Evolutionary conservation across 2,113 vertebrate genomes (phyloP).

Genomic region (Myiagra hebetior): DNA sequence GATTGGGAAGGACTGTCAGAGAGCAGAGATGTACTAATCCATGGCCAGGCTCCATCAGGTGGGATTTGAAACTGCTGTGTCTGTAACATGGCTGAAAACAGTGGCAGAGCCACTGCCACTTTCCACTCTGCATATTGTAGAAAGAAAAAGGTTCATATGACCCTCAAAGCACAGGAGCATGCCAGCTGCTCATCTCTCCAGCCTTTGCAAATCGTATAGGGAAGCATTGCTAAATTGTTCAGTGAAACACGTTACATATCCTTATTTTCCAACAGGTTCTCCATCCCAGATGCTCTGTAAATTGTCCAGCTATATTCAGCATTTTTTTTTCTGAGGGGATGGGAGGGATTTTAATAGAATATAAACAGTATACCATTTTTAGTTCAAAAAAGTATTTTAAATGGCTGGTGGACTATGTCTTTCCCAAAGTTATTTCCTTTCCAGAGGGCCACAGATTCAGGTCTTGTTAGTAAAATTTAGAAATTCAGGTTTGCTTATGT

Average conservation of each 20-base stretch:
- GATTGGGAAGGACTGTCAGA: not conserved
- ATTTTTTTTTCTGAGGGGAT: not conserved
- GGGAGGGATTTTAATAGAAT: not conserved
- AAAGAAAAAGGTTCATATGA: not conserved
- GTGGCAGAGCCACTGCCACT: not conserved
- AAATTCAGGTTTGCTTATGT: not conserved
- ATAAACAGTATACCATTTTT: not conserved
- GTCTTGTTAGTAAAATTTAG: not conserved
- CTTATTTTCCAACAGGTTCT: not conserved
- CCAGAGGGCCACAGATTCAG: not conserved
- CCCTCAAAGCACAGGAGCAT: not conserved
- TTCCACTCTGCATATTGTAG: not conserved
- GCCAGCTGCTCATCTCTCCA: not conserved
- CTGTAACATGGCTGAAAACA: not conserved
- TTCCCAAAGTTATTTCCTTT: not conserved
- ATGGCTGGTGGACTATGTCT: not conserved
- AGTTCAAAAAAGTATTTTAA: not conserved
- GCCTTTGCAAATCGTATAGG: not conserved
- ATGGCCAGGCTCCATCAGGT: not conserved
- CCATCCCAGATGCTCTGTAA: not conserved
- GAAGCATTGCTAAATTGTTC: not conserved
- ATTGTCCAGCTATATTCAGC: not conserved
- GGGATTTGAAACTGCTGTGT: not conserved
- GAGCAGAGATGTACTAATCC: not conserved
- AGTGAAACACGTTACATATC: not conserved